A percentile compares a stretch with the other conserved stretches of the same genome.
These are phyloP conservation scores for Eptesicus fuscus DNA, from an alignment of 2,113 vertebrate species.

Conservation along the genomic window DNA sequence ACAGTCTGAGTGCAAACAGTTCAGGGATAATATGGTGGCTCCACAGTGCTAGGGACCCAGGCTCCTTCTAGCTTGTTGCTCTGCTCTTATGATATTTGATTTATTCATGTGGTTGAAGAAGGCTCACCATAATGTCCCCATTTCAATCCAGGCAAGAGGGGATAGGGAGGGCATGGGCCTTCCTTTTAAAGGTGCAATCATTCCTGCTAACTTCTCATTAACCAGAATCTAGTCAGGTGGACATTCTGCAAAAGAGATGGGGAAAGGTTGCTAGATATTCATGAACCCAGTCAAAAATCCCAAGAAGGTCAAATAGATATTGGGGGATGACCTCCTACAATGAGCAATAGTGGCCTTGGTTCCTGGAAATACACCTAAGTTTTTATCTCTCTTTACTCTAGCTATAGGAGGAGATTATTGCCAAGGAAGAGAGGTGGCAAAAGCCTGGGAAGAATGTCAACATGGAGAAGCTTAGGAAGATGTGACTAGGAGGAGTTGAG, in stretches of 20 bases:
- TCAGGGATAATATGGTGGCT: not conserved
- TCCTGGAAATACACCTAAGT: not conserved
- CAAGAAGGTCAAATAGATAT: not conserved
- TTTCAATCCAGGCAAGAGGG: not conserved
- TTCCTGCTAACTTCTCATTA: not conserved
- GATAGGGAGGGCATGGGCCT: not conserved
- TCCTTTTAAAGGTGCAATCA: not conserved
- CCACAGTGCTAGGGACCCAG: not conserved
- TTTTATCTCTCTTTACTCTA: not conserved
- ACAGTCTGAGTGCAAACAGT: not conserved
- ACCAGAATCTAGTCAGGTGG: not conserved
- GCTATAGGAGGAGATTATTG: not conserved
- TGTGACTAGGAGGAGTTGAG: not conserved
- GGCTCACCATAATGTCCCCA: not conserved
- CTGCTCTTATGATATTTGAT: not conserved
- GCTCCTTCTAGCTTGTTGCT: not conserved
- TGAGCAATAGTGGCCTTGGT: not conserved
- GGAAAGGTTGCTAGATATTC: not conserved
- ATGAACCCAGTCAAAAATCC: not conserved
- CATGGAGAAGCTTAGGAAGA: not conserved
- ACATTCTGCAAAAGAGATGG: not conserved
- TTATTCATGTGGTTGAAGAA: not conserved
- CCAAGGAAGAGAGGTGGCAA: not conserved
- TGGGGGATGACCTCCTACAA: not conserved
- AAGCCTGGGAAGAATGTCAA: not conserved